These are phyloP conservation scores for Nomada ruficornis DNA, from an alignment of 2,888 invertebrate species.

Conservation along the genomic window DNA sequence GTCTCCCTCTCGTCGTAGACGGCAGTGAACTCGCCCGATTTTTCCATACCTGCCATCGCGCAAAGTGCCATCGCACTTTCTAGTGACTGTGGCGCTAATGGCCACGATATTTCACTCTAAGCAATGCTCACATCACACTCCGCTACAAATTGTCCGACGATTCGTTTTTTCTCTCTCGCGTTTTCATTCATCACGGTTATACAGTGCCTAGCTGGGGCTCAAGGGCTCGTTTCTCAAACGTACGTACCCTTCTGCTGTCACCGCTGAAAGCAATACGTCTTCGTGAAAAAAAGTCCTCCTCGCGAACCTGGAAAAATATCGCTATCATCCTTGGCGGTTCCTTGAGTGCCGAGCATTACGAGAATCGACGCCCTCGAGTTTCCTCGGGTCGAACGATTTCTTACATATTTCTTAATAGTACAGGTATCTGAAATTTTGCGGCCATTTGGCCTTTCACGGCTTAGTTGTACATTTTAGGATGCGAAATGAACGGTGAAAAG, in stretches of 20 bases:
- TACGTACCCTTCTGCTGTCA: neutral
- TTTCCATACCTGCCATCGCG: slow-evolving; percentile 16
- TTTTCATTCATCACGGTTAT: neutral
- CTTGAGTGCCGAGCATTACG: neutral
- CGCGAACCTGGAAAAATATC: neutral
- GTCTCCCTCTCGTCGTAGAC: slow-evolving; percentile 37
- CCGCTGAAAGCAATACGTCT: neutral
- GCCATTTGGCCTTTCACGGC: no score
- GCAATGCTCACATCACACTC: slow-evolving; percentile 4
- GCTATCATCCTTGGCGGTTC: neutral
- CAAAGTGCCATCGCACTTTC: neutral
- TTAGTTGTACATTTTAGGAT: neutral
- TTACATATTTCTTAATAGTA: no score
- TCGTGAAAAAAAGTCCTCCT: neutral
- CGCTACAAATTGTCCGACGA: slow-evolving; percentile 11
- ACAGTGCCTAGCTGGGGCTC: no score
- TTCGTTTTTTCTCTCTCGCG: neutral
- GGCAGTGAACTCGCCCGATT: slow-evolving; percentile 17
- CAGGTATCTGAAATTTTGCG: neutral
- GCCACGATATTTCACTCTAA: slow-evolving; percentile 10
- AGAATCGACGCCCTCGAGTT: neutral
- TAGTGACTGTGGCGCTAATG: neutral
- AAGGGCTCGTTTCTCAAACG: neutral
- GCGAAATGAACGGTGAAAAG: neutral
- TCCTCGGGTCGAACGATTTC: no score